Conservation (phyloP, 1,140 invertebrate genomes). For the Drosophila seguyi region DNA sequence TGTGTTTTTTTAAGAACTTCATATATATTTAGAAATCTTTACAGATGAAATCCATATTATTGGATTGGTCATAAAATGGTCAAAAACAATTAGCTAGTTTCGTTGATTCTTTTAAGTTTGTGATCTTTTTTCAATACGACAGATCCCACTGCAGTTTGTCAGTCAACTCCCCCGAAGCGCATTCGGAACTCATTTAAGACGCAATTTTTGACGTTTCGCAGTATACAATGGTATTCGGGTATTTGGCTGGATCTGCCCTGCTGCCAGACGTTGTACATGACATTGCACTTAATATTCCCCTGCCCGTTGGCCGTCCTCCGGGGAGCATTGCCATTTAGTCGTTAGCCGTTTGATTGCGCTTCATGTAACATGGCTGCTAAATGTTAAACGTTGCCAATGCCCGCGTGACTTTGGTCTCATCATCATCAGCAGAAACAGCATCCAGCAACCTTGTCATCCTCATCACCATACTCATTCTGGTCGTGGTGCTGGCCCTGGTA, state of each 20-base stretch:
- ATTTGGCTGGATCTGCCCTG: constrained; percentile 9
- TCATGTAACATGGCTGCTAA: constrained; percentile 79
- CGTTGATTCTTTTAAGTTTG: not conserved
- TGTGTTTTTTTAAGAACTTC: too few species aligned
- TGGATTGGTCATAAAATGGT: not conserved
- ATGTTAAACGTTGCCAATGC: constrained; percentile 79
- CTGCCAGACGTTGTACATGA: constrained; percentile 44
- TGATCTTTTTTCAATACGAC: not conserved
- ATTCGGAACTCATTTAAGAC: constrained; percentile 20
- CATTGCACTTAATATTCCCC: constrained; percentile 62
- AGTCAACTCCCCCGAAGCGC: not conserved
- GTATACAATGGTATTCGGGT: constrained; percentile 15
- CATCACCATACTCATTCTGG: constrained; percentile 27
- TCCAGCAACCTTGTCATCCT: constrained; percentile 25
- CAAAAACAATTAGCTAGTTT: too few species aligned
- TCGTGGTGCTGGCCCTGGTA: constrained; percentile 1
- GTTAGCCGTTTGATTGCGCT: constrained; percentile 78
- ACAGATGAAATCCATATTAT: not conserved
- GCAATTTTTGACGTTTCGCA: constrained; percentile 12
- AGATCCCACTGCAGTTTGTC: not conserved
- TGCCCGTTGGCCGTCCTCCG: constrained; percentile 29
- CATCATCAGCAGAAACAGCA: constrained; percentile 55
- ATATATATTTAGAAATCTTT: not conserved
- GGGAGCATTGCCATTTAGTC: constrained; percentile 73
- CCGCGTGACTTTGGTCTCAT: constrained; percentile 61